Conservation (phyloP, 2,113 vertebrate species). For the Larimichthys crocea region DNA sequence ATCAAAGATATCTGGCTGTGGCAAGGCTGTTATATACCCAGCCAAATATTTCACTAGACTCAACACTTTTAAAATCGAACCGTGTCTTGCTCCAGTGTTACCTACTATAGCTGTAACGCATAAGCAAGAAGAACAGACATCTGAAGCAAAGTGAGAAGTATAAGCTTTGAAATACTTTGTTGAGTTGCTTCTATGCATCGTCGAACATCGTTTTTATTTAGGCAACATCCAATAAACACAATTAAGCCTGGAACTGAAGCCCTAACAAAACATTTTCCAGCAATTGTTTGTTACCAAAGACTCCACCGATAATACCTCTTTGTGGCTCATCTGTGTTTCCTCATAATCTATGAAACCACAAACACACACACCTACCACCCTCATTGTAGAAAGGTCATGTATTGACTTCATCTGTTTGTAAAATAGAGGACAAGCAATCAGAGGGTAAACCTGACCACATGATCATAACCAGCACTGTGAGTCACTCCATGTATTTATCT, state of each 20-base stretch:
- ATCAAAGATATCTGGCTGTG: too few relatives aligned
- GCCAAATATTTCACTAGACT: too few relatives aligned
- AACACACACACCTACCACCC: constrained; percentile 1
- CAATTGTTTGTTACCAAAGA: constrained; percentile 4
- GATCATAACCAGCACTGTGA: constrained; percentile 20
- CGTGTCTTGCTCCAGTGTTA: too few relatives aligned
- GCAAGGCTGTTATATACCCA: too few relatives aligned
- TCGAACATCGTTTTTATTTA: neutral
- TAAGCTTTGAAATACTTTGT: neutral
- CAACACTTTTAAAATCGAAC: too few relatives aligned
- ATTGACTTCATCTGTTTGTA: constrained; percentile 46
- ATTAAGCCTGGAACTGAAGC: neutral
- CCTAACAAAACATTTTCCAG: neutral
- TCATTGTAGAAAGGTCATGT: constrained; percentile 55
- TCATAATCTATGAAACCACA: neutral
- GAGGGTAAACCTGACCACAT: constrained; percentile 18
- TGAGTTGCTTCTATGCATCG: neutral
- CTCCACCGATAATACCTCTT: neutral
- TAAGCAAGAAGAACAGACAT: neutral
- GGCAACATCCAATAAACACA: neutral
- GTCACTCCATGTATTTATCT: constrained; percentile 28
- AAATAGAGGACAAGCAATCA: constrained; percentile 38
- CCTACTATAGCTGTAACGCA: neutral
- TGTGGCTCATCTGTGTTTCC: constrained; percentile 9
- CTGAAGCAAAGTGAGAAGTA: neutral